Evolutionary conservation across 2,888 invertebrate genomes (phyloP).

Genomic region (Adelphocoris suturalis): DNA sequence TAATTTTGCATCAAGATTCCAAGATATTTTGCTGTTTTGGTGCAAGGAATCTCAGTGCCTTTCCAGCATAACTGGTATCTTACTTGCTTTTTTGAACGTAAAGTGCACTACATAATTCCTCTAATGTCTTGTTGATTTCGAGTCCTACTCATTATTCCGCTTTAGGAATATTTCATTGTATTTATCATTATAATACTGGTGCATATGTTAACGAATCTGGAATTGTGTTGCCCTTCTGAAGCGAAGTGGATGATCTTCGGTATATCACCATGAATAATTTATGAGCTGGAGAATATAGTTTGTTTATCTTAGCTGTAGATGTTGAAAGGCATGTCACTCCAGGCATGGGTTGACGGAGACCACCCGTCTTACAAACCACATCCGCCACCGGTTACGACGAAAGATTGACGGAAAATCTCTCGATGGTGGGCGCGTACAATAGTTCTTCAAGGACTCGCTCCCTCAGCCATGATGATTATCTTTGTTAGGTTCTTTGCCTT

Average conservation of each 20-base stretch:
- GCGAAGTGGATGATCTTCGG: neutral
- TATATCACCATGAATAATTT: slow-evolving; percentile 42
- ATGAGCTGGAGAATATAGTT: slow-evolving; percentile 34
- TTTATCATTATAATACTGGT: too few relatives aligned
- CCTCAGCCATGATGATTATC: slow-evolving; percentile 26
- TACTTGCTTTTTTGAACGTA: too few relatives aligned
- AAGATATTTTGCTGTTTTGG: too few relatives aligned
- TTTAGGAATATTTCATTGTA: too few relatives aligned
- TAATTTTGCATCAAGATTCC: too few relatives aligned
- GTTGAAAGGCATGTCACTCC: slow-evolving; percentile 38
- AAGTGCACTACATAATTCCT: too few relatives aligned
- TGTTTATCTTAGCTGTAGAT: slow-evolving; percentile 10
- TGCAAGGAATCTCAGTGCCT: too few relatives aligned
- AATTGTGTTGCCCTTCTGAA: too few relatives aligned
- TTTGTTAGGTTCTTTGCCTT: slow-evolving; percentile 21
- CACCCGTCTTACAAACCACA: neutral
- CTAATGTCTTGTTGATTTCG: too few relatives aligned
- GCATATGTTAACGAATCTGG: too few relatives aligned
- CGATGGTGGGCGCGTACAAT: neutral
- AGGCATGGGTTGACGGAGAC: slow-evolving; percentile 36
- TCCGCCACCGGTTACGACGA: neutral
- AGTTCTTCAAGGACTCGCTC: slow-evolving; percentile 28
- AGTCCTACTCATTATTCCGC: too few relatives aligned
- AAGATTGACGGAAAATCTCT: slow-evolving; percentile 33
- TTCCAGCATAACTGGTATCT: too few relatives aligned